Base-by-base conservation (phyloP, 2,113 vertebrate species). In the Meles meles region DNA sequence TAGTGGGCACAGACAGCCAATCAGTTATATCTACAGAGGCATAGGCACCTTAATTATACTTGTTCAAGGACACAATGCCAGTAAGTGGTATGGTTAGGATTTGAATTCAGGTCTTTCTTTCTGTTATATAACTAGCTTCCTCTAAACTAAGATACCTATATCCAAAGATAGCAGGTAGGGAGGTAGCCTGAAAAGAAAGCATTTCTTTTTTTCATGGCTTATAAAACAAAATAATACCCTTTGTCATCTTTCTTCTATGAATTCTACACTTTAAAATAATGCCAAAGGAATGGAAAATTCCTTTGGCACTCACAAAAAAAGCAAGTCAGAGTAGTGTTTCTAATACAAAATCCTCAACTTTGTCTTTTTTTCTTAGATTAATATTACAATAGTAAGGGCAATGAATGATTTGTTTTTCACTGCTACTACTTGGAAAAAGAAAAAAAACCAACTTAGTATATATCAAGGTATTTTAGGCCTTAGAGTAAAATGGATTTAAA, bases 121-220 rank as follows among this genome's bases (percentile, higher is more conserved):
- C 67, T 39, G 11, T n/a, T 88, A 83, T 88, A 83, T 34, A 79
- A 84, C 14, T 12, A 65, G 29, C 34, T 88, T 29, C 39, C 47
- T 84, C 34, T 88, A 88, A 88, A 79, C 61, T 83, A 91, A 95
- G 17, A 42, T 72, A 91, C 12, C 29, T 83, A 84, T 74, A 95
- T n/a, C 17, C 39, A 17, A 65, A 69, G 25, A 65, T 61, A 42
- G 31, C 13, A 29, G 42, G 8, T 42, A 61, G 21, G 69, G 39
- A 47, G 42, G 44, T 25, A 77, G 69, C 59, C 61, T 34, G 29
- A 91, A 59, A 86, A 86, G 59, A 74, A 80, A 65, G 52, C 31
- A 7, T 49, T 67, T 57, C 34, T 87, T 90, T 77, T 90, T 65
- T 55, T 61, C 76, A 82, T 59, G 82, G 23, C 39, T 93, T 74